Evolutionary conservation across 2,797 vertebrate species (phyloP).

Genomic region (Petrocephalus schoutedeni): DNA sequence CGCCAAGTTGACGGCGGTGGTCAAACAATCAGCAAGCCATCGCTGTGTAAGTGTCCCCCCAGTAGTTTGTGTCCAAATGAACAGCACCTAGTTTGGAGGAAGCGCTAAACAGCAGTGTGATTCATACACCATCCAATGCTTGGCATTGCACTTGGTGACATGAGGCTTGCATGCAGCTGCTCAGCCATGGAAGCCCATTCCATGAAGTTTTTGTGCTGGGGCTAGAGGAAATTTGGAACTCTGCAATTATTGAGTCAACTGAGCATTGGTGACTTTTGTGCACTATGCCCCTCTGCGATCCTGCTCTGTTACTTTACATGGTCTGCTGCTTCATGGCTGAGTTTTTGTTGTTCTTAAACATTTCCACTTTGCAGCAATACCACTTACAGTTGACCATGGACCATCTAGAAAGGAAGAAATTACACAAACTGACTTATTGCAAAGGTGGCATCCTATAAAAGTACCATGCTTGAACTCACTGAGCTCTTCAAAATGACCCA

Average conservation of each 20-base stretch:
- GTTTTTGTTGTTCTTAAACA: not conserved
- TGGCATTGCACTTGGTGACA: not conserved
- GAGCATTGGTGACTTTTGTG: not conserved
- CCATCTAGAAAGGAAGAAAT: not conserved
- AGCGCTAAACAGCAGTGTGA: not conserved
- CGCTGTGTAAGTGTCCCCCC: not conserved
- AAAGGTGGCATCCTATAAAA: not conserved
- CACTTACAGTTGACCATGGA: not conserved
- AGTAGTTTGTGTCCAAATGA: not conserved
- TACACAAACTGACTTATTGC: not conserved
- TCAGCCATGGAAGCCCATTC: not conserved
- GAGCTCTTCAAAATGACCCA: not conserved
- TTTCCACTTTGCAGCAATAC: not conserved
- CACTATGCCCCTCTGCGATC: not conserved
- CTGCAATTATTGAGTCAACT: not conserved
- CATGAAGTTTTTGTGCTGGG: not conserved
- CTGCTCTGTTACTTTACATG: not conserved
- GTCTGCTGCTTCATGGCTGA: not conserved
- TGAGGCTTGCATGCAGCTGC: not conserved
- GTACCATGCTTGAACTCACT: not conserved
- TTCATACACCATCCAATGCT: not conserved
- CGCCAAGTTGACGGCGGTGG: not conserved
- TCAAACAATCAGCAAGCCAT: not conserved
- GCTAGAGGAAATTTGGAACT: not conserved
- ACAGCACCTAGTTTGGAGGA: not conserved